Evolutionary conservation across 1,140 invertebrate genomes (phyloP).

Genomic region (Akabosia matsudoensis): DNA sequence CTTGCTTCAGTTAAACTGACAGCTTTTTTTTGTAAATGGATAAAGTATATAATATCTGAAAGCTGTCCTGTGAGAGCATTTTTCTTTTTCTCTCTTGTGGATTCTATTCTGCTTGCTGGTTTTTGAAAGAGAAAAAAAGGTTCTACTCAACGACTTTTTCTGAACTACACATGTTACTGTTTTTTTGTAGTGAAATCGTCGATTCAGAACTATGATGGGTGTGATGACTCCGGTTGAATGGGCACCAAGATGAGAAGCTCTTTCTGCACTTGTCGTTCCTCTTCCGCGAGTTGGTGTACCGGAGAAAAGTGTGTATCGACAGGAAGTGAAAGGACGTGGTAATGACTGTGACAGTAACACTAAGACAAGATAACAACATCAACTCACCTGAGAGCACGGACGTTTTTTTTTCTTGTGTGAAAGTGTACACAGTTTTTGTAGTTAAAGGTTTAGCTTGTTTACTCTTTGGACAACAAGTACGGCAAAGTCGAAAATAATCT

Average conservation of each 20-base stretch:
- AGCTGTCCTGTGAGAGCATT: background rate
- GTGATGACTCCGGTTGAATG: too few species aligned
- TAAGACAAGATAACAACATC: background rate
- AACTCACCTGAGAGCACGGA: background rate
- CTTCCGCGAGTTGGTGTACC: too few species aligned
- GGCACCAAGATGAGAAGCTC: too few species aligned
- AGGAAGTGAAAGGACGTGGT: too few species aligned
- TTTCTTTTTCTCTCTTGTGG: background rate
- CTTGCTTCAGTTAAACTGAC: background rate
- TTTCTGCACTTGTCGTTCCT: too few species aligned
- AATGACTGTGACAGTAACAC: background rate
- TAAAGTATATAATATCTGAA: background rate
- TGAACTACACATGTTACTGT: too few species aligned
- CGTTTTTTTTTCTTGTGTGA: background rate
- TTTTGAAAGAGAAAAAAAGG: background rate
- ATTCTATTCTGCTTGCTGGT: background rate
- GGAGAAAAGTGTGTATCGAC: background rate
- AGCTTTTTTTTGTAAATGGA: conserved; percentile 6
- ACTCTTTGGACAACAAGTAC: background rate
- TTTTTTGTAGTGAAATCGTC: too few species aligned
- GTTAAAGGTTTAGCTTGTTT: background rate
- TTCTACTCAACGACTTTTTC: background rate
- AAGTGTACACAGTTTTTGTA: too few species aligned
- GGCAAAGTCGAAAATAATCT: too few species aligned
- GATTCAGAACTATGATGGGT: too few species aligned